Evolutionary conservation across 1,140 invertebrate species (phyloP).

Genomic region (Neotoxoptera formosana): DNA sequence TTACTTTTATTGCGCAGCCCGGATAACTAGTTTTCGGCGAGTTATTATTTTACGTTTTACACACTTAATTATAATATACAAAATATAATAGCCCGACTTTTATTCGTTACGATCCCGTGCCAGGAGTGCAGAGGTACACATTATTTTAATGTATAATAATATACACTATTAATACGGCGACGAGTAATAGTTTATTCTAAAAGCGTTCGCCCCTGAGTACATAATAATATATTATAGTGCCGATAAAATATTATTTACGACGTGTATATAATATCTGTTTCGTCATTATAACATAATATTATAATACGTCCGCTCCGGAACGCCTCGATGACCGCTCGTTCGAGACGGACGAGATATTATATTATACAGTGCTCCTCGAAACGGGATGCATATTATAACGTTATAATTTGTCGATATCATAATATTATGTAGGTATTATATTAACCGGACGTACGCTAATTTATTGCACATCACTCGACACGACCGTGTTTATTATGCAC

Average conservation of each 20-base stretch:
- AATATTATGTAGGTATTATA: not conserved
- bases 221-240: slow-evolving; percentile 17
- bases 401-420: not conserved
- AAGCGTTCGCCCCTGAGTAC: not conserved
- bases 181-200: slow-evolving; percentile 17
- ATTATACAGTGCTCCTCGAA: not conserved
- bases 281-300: slow-evolving; percentile 8
- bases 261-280: not conserved
- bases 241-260: slow-evolving; percentile 45
- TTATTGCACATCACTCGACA: slow-evolving; percentile 20
- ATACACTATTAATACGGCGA: not conserved
- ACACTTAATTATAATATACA: slow-evolving; percentile 2
- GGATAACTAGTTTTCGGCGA: slow-evolving; percentile 5
- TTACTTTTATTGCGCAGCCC: not conserved
- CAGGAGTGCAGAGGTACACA: not conserved
- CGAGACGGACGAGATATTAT: not conserved
- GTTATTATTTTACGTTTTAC: not conserved
- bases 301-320: not conserved
- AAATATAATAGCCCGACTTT: not conserved
- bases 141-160: not conserved
- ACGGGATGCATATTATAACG: not conserved
- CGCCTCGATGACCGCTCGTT: not conserved
- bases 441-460: slow-evolving; percentile 18
- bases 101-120: not conserved
- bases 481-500: not conserved